Evolutionary conservation across 1,140 invertebrate genomes (phyloP).

Genomic region (Medauroidea extradentata): DNA sequence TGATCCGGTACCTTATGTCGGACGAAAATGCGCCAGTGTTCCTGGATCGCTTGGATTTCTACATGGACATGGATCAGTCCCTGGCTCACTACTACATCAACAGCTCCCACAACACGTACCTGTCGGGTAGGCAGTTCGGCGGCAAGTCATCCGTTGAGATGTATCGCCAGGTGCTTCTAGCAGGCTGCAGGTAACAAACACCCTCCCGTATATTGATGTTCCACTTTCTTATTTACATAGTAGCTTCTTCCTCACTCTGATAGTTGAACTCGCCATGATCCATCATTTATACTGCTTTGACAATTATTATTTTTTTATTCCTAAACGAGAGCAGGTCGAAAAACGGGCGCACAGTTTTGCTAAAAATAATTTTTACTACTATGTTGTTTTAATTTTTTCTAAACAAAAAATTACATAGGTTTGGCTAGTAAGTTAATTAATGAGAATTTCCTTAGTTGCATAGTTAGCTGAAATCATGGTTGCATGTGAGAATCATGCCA

Average conservation of each 20-base stretch:
- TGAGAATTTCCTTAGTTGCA: too few species aligned
- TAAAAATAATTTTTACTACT: too few species aligned
- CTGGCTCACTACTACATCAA: conserved; percentile 98
- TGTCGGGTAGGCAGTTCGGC: conserved; percentile 94
- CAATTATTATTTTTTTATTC: too few species aligned
- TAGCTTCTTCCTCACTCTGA: not conserved
- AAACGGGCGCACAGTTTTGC: too few species aligned
- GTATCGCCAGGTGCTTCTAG: conserved; percentile 94
- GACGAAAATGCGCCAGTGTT: conserved; percentile 99
- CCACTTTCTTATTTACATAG: not conserved
- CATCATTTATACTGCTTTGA: too few species aligned
- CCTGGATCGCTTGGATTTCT: conserved; percentile 92
- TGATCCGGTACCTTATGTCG: conserved; percentile 97
- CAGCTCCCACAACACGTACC: conserved; percentile 98
- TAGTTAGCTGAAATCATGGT: too few species aligned
- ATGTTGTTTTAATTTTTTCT: too few species aligned
- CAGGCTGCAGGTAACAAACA: conserved; percentile 76
- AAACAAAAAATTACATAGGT: too few species aligned
- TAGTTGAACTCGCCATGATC: too few species aligned
- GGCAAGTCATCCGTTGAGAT: conserved; percentile 98
- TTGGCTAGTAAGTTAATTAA: too few species aligned
- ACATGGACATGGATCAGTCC: conserved; percentile 99
- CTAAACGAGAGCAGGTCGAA: too few species aligned
- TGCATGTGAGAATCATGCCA: too few species aligned
- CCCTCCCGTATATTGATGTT: not conserved